Base-by-base conservation (phyloP, 1,140 invertebrate genomes). In the Delia radicum region DNA sequence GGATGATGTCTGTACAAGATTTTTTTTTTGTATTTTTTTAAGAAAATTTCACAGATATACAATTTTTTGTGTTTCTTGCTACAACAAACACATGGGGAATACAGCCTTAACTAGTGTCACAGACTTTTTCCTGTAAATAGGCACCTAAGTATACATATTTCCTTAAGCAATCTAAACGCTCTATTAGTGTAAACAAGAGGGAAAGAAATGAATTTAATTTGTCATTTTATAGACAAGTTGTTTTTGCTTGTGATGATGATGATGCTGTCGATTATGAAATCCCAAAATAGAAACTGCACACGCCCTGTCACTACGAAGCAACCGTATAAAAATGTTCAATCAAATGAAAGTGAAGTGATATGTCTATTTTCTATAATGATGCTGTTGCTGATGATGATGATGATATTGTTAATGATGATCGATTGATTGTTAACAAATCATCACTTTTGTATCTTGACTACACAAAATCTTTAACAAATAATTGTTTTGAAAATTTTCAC, bases 151-250 rank as follows among this genome's bases (percentile, higher is more conserved):
- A n/a, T n/a, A n/a, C n/a, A n/a, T n/a, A n/a, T n/a, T n/a, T n/a
- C n/a, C n/a, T n/a, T n/a, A n/a, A n/a, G n/a, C n/a, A n/a, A n/a
- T n/a, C n/a, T n/a, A n/a, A n/a, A n/a, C n/a, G n/a, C n/a, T n/a
- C n/a, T n/a, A n/a, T n/a, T n/a, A n/a, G n/a, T 42, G 37, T 42
- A 21, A 55, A 55, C 48, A 7, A 55, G 18, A 55, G n/a, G 24
- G 1, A 42, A 55, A 18, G 48, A 55, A 55, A 55, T 55, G 5
- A 55, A 55, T 21, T 55, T 55, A 55, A 55, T 55, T 55, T 55
- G 48, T 55, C 48, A 55, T 55, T 55, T 55, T 55, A 55, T 55
- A 55, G n/a, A 55, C 48, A 55, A 55, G 48, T 21, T 55, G 48
- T 21, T 21, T n/a, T 21, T 55, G 48, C 18, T 55, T 55, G 7